Percentiles rank a stretch among this genome's conserved stretches.
Conservation (phyloP, 2,113 vertebrate species). For the Tragelaphus scriptus region DNA sequence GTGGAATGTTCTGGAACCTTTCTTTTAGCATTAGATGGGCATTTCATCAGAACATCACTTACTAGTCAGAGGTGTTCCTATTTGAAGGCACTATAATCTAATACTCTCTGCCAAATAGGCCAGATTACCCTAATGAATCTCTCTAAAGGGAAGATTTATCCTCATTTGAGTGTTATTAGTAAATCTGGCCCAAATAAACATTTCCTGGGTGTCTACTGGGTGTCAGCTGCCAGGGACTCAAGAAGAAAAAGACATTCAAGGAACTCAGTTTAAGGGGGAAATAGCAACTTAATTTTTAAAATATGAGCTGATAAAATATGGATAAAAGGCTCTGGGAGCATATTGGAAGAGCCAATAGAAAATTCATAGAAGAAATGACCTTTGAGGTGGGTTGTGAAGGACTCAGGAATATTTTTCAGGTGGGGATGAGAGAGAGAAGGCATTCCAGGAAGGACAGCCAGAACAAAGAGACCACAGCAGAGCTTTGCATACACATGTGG, state of each 20-base stretch:
- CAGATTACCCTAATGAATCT: slow-evolving; percentile 70
- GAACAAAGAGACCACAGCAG: not conserved
- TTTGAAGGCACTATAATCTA: slow-evolving; percentile 69
- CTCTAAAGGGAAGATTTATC: slow-evolving; percentile 53
- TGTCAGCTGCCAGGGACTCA: not conserved
- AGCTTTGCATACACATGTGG: not conserved
- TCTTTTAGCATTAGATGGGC: slow-evolving; percentile 71
- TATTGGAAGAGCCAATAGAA: slow-evolving; percentile 32
- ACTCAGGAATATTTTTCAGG: slow-evolving; percentile 24
- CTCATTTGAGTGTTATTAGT: slow-evolving; percentile 17
- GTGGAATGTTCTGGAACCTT: slow-evolving; percentile 51
- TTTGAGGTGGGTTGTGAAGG: slow-evolving; percentile 31
- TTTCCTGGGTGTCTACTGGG: not conserved
- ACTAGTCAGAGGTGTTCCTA: slow-evolving; percentile 65
- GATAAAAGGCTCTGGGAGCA: slow-evolving; percentile 2
- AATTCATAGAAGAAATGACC: slow-evolving; percentile 48
- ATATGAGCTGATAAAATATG: slow-evolving; percentile 47
- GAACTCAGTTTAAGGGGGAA: not conserved
- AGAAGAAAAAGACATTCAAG: not conserved
- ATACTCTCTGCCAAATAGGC: slow-evolving; percentile 53
- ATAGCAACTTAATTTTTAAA: slow-evolving; percentile 4
- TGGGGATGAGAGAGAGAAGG: not conserved
- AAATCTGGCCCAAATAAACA: not conserved
- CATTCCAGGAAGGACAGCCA: not conserved
- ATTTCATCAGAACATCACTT: slow-evolving; percentile 67